Evolutionary conservation across 2,113 vertebrate genomes (phyloP).

Genomic region (Cathartes aura): DNA sequence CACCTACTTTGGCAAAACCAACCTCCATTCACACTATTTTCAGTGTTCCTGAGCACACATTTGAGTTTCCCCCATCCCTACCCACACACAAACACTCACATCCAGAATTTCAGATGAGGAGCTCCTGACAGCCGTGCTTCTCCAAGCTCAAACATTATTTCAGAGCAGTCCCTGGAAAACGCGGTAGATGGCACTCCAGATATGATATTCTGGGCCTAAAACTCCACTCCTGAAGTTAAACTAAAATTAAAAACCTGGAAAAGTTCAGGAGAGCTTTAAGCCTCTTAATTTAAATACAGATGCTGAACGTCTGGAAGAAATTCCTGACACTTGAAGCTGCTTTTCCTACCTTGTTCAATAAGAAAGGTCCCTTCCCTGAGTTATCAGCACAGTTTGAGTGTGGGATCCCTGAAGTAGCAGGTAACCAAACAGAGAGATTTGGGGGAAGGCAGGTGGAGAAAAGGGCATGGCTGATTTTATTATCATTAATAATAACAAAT

Average conservation of each 20-base stretch:
- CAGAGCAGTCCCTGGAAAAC: background rate
- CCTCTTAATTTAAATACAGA: constrained; percentile 68
- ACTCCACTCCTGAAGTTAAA: background rate
- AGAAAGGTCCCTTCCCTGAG: background rate
- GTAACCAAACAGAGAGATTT: constrained; percentile 7
- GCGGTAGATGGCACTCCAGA: constrained; percentile 64
- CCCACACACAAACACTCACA: accelerated
- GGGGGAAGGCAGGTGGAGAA: background rate
- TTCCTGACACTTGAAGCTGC: constrained; percentile 58
- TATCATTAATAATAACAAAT: background rate
- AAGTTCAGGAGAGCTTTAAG: constrained; percentile 46
- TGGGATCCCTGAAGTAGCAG: background rate
- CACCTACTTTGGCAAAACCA: background rate
- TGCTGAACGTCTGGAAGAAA: constrained; percentile 49
- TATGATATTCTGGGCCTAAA: background rate
- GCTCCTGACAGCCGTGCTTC: background rate
- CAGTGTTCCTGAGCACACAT: background rate
- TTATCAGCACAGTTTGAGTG: background rate
- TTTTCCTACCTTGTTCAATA: constrained; percentile 31
- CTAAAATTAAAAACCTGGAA: constrained; percentile 27
- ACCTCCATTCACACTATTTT: background rate
- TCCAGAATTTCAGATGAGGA: background rate
- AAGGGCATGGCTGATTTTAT: constrained; percentile 19
- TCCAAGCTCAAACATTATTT: background rate
- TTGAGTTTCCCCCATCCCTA: background rate